Conservation (phyloP, 2,797 vertebrate genomes). For the Smutsia gigantea region DNA sequence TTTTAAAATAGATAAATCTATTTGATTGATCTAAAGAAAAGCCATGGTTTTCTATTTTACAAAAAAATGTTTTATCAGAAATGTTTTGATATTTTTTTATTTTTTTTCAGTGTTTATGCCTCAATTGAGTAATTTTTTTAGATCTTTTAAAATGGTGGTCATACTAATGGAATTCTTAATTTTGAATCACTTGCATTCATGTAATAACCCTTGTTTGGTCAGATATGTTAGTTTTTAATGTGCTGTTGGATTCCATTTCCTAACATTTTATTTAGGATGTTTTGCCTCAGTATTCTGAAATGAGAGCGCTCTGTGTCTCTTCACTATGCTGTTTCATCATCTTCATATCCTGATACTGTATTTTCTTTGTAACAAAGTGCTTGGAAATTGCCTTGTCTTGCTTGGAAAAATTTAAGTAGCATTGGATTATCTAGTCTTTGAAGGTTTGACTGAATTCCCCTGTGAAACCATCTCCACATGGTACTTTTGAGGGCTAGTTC, state of each 20-base stretch:
- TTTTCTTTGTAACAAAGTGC: neutral
- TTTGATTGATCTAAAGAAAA: slow-evolving; percentile 35
- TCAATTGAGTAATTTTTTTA: neutral
- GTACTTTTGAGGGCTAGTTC: neutral
- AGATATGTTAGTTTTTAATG: slow-evolving; percentile 5
- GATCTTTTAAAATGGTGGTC: neutral
- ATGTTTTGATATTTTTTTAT: slow-evolving; percentile 14
- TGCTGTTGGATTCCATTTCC: neutral
- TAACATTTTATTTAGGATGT: neutral
- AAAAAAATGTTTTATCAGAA: neutral
- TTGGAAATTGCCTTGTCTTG: neutral
- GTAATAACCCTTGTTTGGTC: neutral
- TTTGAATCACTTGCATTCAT: neutral
- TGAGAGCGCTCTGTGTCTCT: neutral
- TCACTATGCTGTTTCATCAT: neutral
- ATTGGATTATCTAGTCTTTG: neutral
- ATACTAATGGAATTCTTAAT: neutral
- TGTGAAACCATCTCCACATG: neutral
- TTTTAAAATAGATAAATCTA: neutral
- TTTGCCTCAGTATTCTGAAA: neutral
- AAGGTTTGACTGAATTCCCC: neutral
- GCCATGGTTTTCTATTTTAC: neutral
- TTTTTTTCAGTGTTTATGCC: neutral
- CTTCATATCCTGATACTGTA: neutral
- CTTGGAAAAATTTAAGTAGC: slow-evolving; percentile 32